phyloP scores from a whole-genome alignment of 2,113 vertebrate genomes.

The Centropus bengalensis region DNA sequence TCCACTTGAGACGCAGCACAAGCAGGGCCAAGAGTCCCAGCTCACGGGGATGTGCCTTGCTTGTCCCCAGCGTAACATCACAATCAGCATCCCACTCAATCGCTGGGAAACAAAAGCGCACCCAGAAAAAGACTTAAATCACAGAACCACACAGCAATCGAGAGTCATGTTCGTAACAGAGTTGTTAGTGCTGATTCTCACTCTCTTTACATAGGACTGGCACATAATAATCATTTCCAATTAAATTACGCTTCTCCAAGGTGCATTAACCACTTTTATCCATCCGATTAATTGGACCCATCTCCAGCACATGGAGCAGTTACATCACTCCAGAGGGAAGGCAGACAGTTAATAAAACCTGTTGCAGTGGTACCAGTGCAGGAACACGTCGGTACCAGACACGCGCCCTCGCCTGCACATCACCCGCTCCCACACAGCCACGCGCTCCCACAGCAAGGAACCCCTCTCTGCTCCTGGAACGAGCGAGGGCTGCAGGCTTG shows the following conservation, averaged over 20 bases:
- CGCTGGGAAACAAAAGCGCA: constrained; percentile 1
- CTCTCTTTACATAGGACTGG: constrained; percentile 35
- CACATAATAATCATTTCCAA: constrained; percentile 51
- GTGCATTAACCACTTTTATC: constrained; percentile 63
- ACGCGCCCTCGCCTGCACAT: background rate
- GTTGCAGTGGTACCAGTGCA: background rate
- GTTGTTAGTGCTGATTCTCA: constrained; percentile 43
- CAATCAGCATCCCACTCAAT: background rate
- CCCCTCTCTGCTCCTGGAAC: background rate
- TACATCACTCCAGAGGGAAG: constrained; percentile 22
- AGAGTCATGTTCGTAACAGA: constrained; percentile 22
- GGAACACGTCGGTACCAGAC: background rate
- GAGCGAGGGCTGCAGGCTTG: background rate
- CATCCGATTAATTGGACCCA: constrained; percentile 36
- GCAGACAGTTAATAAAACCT: constrained; percentile 11
- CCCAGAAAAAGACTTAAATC: background rate
- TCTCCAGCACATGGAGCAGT: background rate
- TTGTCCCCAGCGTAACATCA: background rate
- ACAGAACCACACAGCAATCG: constrained; percentile 22
- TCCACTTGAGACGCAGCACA: background rate
- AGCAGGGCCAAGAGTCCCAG: background rate
- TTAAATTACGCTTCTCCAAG: constrained; percentile 61
- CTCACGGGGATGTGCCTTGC: background rate
- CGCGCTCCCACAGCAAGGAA: too few species aligned
- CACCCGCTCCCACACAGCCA: background rate